Evolutionary conservation across 2,113 vertebrate genomes (phyloP), one percentile per base, ranked within the genome.

Genomic region (Gnathonemus longibarbis): DNA sequence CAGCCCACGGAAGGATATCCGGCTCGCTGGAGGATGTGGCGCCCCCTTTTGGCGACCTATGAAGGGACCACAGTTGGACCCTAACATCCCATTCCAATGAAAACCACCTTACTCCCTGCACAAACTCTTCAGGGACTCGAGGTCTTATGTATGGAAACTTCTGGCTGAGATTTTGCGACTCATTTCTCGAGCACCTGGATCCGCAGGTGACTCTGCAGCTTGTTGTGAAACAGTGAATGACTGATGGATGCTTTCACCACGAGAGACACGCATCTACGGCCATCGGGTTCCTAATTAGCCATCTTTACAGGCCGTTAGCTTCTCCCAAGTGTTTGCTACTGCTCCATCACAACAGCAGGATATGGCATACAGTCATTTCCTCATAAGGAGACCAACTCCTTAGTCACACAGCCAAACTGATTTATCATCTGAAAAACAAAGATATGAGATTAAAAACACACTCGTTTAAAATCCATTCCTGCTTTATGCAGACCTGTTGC

Each of bases 271-370:
- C 31, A 10, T 83, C 66, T 19, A 19, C 5, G 5, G 15, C 31
- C 88, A 89, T 89, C 49, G 74, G n/a, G 24, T 46, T 70, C n/a
- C 62, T n/a, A 88, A 88, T 88, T 70, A 88, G 88, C 45, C 17
- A 6, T 45, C 45, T 45, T 88, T 42, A 74, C 58, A 70, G 56
- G 45, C 88, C 58, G 88, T 56, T 88, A 42, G 42, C 8, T 46
- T 70, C 62, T 70, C 62, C 62, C 62, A 70, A 70, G 62, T 70
- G 62, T 70, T 31, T 31, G n/a, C 62, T 1, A 13, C 10, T 70
- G 62, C 62, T 70, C 10, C 62, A 46, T 56, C 58, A n/a, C 58
- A 46, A 62, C 56, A 2, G 39, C 24, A 6, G 39, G 35, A 13
- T 27, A 5, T 46, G 45, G 35, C 17, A 42, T 11, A n/a, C 17